Evolutionary conservation across 2,888 invertebrate genomes (phyloP), one percentile per base, ranked within the genome.

Genomic region (Synergus umbraculus): DNA sequence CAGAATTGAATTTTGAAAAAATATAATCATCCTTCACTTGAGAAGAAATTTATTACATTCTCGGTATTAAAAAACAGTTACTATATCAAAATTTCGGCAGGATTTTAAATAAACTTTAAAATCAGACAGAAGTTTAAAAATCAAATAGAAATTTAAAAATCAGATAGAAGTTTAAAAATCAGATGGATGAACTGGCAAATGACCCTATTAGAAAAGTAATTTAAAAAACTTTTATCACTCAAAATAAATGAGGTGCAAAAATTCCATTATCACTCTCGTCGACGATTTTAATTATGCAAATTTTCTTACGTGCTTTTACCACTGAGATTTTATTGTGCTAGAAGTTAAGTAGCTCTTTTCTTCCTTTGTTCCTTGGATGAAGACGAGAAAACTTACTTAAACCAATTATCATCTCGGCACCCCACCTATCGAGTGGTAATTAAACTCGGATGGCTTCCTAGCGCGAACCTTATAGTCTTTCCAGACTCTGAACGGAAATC

Each of bases 351-450:
- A 69, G 46, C 29, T 46, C 69, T 69, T 69, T 49, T 69, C 69
- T 29, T 69, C 69, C 76, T 63, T 76, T 76, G 58, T 77, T 46
- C 77, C 15, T 64, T 60, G 64, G 10, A 41, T 18, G 78, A n/a
- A 67, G 12, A 41, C 46, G 78, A 43, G 76, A 49, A 78, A 79
- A 78, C 76, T 82, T 80, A 69, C 80, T 77, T 76, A 80, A 80
- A 79, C 78, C 77, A 65, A 80, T 80, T 80, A 80, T 79, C 63
- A 67, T 78, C 77, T 67, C 67, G 76, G 49, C 46, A 69, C 46
- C 46, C 67, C 22, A 73, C 73, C 58, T 76, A 82, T 82, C 77
- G 77, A 80, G 77, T 79, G 65, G 76, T 79, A 82, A 82, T 82
- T 82, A 82, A 80, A 82, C 77, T 78, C 64, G 65, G 46, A 49